Evolutionary conservation across 2,113 vertebrate species (phyloP).

Genomic region (Colius striatus): DNA sequence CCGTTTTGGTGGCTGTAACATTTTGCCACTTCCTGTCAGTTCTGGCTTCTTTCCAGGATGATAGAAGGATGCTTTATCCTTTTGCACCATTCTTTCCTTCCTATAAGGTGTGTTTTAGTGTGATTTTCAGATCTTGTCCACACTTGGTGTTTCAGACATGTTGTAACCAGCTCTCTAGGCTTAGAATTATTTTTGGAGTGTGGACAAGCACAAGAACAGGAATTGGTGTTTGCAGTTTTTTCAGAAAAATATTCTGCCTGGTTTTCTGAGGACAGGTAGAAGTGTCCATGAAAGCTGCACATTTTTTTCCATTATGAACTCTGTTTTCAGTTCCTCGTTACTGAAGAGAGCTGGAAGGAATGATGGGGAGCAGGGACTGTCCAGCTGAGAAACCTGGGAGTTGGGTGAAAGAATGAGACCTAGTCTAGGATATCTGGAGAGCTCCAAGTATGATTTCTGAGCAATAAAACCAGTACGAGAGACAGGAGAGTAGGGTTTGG

Average conservation of each 20-base stretch:
- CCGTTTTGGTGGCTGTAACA: not conserved
- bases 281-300: not conserved
- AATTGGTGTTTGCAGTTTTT: not conserved
- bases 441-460: not conserved
- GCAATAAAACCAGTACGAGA: not conserved
- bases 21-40: not conserved
- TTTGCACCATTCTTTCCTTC: not conserved
- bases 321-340: not conserved
- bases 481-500: not conserved
- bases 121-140: not conserved
- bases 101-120: not conserved
- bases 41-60: not conserved
- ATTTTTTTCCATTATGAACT: not conserved
- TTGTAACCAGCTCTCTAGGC: not conserved
- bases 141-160: not conserved
- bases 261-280: not conserved
- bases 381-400: not conserved
- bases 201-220: not conserved
- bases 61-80: not conserved
- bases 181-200: constrained; percentile 7
- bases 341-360: not conserved
- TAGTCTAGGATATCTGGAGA: not conserved
- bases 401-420: not conserved
- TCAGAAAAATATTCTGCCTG: not conserved
- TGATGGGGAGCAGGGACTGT: not conserved